Evolutionary conservation across 1,140 invertebrate species (phyloP).

Genomic region (Drosophila micromelanica): DNA sequence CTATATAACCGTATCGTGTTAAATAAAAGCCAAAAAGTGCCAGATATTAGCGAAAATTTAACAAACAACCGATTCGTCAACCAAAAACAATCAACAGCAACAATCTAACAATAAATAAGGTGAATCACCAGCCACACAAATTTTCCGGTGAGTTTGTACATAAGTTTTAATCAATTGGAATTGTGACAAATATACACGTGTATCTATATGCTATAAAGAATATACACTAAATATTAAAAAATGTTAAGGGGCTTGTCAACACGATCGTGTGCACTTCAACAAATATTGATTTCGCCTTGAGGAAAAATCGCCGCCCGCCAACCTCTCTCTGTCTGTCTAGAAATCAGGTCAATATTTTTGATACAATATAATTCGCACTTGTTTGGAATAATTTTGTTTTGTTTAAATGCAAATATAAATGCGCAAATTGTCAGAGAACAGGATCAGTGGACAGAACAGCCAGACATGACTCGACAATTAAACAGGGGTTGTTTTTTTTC

Average conservation of each 20-base stretch:
- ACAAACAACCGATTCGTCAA: slow-evolving; percentile 28
- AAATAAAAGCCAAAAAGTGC: slow-evolving; percentile 47
- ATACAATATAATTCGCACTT: slow-evolving; percentile 28
- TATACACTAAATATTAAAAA: not conserved
- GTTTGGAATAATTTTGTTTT: not conserved
- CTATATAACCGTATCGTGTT: slow-evolving; percentile 77
- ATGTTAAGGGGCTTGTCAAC: slow-evolving; percentile 18
- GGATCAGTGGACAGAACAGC: slow-evolving; percentile 8
- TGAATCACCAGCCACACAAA: slow-evolving; percentile 66
- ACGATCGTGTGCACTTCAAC: not conserved
- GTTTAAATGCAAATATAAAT: slow-evolving; percentile 31
- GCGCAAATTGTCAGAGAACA: slow-evolving; percentile 6
- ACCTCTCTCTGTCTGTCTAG: slow-evolving; percentile 2
- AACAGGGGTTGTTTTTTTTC: slow-evolving; percentile 21
- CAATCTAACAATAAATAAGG: slow-evolving; percentile 41
- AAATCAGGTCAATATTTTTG: slow-evolving; percentile 41
- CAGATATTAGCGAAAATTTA: slow-evolving; percentile 40
- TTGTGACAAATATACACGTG: not conserved
- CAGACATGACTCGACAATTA: slow-evolving; percentile 4
- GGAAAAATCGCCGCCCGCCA: too few relatives aligned
- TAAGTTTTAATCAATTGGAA: not conserved
- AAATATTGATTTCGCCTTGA: slow-evolving; percentile 7
- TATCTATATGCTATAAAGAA: not conserved
- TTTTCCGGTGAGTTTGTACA: slow-evolving; percentile 70
- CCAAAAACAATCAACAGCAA: slow-evolving; percentile 15